These are phyloP conservation scores for Zele albiditarsus DNA, from an alignment of 2,888 invertebrate genomes.

Conservation along the genomic window DNA sequence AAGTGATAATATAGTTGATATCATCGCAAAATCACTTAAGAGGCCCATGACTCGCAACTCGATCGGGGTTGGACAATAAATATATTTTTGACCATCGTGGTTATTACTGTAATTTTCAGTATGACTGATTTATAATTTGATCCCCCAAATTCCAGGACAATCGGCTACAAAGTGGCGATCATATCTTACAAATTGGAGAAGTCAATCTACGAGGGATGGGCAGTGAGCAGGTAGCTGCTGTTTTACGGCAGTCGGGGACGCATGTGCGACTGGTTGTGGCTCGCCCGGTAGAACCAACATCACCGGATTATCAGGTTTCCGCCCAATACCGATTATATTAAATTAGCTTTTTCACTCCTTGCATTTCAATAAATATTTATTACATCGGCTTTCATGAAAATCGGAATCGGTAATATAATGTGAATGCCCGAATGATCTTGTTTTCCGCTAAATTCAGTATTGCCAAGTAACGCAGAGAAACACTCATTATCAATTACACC, in stretches of 20 bases:
- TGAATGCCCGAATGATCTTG: too few relatives aligned
- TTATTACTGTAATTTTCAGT: not conserved
- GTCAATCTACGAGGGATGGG: slow-evolving; percentile 97
- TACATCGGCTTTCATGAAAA: too few relatives aligned
- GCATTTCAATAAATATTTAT: too few relatives aligned
- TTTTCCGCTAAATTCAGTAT: too few relatives aligned
- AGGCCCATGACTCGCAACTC: too few relatives aligned
- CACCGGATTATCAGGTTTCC: slow-evolving; percentile 80
- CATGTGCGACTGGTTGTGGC: slow-evolving; percentile 96
- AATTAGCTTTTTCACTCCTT: not conserved
- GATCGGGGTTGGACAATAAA: too few relatives aligned
- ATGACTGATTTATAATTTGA: not conserved
- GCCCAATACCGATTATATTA: not conserved
- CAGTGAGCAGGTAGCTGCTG: slow-evolving; percentile 96
- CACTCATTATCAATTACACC: too few relatives aligned
- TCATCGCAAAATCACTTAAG: too few relatives aligned
- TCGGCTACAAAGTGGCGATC: slow-evolving; percentile 96
- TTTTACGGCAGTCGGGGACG: slow-evolving; percentile 94
- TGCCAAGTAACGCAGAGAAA: too few relatives aligned
- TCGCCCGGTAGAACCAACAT: slow-evolving; percentile 88
- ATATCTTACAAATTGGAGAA: slow-evolving; percentile 95
- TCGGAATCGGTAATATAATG: too few relatives aligned
- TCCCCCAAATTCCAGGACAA: slow-evolving; percentile 81
- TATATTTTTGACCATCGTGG: too few relatives aligned
- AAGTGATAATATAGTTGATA: too few relatives aligned